Evolutionary conservation across 2,797 vertebrate species (phyloP).

Genomic region (Falco novaeseelandiae): DNA sequence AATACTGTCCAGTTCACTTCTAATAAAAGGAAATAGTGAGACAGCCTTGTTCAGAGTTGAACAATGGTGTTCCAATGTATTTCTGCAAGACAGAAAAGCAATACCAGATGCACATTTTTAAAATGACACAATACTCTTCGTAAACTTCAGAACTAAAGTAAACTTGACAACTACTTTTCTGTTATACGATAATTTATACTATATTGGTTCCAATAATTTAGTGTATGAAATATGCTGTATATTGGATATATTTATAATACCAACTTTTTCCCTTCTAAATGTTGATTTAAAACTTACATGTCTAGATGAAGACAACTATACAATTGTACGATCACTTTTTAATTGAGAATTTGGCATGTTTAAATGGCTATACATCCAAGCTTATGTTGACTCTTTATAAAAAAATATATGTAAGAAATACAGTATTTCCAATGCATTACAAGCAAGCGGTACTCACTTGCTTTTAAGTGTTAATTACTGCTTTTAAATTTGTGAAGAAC

Average conservation of each 20-base stretch:
- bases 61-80: conserved; percentile 70
- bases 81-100: conserved; percentile 70
- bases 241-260: not conserved
- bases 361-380: not conserved
- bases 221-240: not conserved
- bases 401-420: not conserved
- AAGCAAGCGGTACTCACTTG: not conserved
- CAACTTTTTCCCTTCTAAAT: not conserved
- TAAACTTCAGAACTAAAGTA: not conserved
- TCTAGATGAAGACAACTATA: not conserved
- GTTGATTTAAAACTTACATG: not conserved
- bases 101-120: not conserved
- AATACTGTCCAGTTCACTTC: conserved; percentile 73
- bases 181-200: not conserved
- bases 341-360: not conserved
- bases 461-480: not conserved
- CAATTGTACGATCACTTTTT: not conserved
- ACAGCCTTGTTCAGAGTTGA: conserved; percentile 74
- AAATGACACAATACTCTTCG: not conserved
- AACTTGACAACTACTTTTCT: not conserved
- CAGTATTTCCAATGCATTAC: not conserved
- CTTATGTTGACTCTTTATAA: not conserved
- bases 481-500: not conserved
- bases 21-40: conserved; percentile 73
- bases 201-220: not conserved